A percentile compares a stretch with the other conserved stretches of the same genome.
Evolutionary conservation across 2,888 invertebrate genomes (phyloP).

Genomic region (Clepsis dumicolana): DNA sequence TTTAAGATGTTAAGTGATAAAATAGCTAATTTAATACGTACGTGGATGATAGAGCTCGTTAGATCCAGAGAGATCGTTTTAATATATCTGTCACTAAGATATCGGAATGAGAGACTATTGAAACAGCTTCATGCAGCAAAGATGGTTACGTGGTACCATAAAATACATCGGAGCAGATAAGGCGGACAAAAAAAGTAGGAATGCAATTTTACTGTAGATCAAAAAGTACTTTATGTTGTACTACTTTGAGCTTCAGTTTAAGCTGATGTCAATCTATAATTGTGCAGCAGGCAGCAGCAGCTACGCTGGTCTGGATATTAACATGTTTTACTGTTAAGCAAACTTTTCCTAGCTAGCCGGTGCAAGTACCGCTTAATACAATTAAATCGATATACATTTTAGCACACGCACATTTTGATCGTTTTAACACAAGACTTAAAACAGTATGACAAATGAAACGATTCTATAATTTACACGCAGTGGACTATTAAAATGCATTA

Average conservation of each 20-base stretch:
- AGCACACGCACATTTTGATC: too few relatives aligned
- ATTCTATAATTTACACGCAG: constrained; percentile 6
- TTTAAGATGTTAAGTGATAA: not conserved
- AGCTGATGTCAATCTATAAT: too few relatives aligned
- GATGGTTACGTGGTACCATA: not conserved
- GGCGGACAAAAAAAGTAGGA: not conserved
- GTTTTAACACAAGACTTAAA: not conserved
- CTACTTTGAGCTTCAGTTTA: too few relatives aligned
- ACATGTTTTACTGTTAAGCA: not conserved
- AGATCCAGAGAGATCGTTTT: too few relatives aligned
- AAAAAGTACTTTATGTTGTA: not conserved
- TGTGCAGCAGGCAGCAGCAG: too few relatives aligned
- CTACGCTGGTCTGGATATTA: too few relatives aligned
- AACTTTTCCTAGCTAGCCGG: not conserved
- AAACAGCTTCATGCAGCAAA: not conserved
- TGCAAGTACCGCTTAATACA: not conserved
- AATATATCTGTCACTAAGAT: not conserved
- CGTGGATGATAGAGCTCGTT: too few relatives aligned
- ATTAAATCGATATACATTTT: not conserved
- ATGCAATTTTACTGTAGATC: not conserved
- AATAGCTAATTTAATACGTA: too few relatives aligned
- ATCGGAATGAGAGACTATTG: not conserved
- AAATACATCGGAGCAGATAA: not conserved
- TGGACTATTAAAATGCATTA: constrained; percentile 4
- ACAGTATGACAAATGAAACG: constrained; percentile 2